These are phyloP conservation scores for Gymnosoma rotundatum DNA, from an alignment of 2,888 invertebrate species.

Conservation along the genomic window DNA sequence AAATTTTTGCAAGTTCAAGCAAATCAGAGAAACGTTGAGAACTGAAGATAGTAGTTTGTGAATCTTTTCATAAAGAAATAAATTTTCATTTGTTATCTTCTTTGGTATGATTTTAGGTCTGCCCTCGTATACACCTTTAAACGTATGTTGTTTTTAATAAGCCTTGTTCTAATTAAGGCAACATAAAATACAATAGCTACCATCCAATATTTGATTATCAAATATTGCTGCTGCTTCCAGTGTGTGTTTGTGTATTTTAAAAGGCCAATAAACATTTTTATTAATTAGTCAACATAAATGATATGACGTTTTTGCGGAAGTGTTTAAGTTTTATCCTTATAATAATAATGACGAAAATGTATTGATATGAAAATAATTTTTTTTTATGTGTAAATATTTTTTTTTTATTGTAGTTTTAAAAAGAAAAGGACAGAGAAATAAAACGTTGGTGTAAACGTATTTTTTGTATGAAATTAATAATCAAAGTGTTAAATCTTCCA, in stretches of 20 bases:
- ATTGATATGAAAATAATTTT: no score
- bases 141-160: background rate
- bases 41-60: no score
- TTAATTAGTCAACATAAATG: conserved; percentile 67
- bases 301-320: conserved; percentile 58
- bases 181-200: conserved; percentile 16
- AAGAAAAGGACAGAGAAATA: no score
- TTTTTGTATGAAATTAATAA: no score
- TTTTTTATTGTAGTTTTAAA: no score
- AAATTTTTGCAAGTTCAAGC: no score
- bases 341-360: background rate
- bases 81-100: no score
- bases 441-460: no score
- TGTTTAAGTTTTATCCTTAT: conserved; percentile 24
- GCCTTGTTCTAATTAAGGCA: conserved; percentile 26
- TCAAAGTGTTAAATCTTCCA: no score
- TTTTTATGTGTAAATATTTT: no score
- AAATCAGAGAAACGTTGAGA: no score
- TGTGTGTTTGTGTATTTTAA: background rate
- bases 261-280: conserved; percentile 49
- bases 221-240: conserved; percentile 26
- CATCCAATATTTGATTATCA: conserved; percentile 51
- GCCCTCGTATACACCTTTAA: background rate
- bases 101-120: background rate
- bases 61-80: no score